A percentile compares a stretch with the other conserved stretches of the same genome.
phyloP scores from a whole-genome alignment of 1,140 invertebrate genomes.

The Spodoptera litura region DNA sequence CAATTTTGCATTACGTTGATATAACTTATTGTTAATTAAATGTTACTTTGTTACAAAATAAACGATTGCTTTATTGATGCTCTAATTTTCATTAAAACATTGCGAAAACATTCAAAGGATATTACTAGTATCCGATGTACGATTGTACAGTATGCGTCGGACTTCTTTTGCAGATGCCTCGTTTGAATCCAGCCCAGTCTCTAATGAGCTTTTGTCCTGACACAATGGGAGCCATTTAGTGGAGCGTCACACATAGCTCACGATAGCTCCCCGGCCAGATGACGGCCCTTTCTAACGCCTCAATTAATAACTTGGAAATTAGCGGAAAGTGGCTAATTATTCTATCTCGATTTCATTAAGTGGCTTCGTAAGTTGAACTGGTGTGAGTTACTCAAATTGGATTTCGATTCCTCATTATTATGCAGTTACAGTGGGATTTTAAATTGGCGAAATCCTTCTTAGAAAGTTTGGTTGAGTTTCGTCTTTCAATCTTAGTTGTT shows the following conservation, averaged over 20 bases:
- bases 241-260: conserved; percentile 44
- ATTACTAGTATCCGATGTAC: background rate
- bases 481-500: background rate
- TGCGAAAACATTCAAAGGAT: too few relatives aligned
- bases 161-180: background rate
- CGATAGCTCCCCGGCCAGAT: conserved; percentile 63
- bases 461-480: conserved; percentile 6
- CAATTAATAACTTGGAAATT: conserved; percentile 84
- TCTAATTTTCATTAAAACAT: too few relatives aligned
- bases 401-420: conserved; percentile 53
- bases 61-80: too few relatives aligned
- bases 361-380: conserved; percentile 60
- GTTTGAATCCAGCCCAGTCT: conserved; percentile 27
- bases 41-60: too few relatives aligned
- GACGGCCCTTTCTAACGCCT: conserved; percentile 76
- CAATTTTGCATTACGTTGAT: too few relatives aligned
- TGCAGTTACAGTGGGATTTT: conserved; percentile 34
- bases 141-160: background rate
- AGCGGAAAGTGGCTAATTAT: conserved; percentile 79
- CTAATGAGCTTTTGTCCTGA: conserved; percentile 53
- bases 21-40: too few relatives aligned
- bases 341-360: conserved; percentile 75
- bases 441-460: conserved; percentile 25
- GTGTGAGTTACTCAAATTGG: conserved; percentile 55
- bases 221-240: conserved; percentile 58